Conservation (phyloP, 1,140 invertebrate species). For the Leptopilina clavipes region DNA sequence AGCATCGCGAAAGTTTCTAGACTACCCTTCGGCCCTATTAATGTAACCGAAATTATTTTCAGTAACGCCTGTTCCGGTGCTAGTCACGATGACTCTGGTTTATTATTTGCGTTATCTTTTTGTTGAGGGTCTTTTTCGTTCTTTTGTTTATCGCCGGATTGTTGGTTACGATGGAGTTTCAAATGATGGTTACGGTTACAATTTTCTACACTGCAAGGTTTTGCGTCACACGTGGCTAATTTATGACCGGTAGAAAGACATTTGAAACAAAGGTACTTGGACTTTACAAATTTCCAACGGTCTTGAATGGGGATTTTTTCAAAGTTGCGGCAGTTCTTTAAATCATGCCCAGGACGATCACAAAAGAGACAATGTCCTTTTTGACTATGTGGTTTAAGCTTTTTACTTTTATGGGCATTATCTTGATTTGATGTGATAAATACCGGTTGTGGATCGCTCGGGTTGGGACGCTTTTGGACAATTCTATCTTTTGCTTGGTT, state of each 20-base stretch:
- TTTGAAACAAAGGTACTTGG: neutral
- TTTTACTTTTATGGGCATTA: neutral
- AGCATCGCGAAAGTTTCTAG: neutral
- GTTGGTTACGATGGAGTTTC: neutral
- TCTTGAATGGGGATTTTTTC: neutral
- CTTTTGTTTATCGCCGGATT: neutral
- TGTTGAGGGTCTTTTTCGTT: too few relatives aligned
- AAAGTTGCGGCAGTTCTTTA: neutral
- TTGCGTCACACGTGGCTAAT: neutral
- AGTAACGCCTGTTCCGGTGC: neutral
- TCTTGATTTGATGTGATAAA: neutral
- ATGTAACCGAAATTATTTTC: neutral
- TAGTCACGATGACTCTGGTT: neutral
- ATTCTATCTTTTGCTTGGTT: neutral
- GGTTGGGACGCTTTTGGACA: neutral
- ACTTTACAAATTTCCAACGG: neutral
- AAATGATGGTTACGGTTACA: neutral
- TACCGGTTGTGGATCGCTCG: neutral
- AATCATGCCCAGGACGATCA: neutral
- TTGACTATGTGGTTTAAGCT: neutral
- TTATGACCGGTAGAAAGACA: neutral
- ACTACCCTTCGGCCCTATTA: neutral
- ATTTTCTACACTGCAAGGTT: neutral
- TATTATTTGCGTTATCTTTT: neutral
- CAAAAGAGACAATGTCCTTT: neutral